Percentiles rank a stretch among this genome's conserved stretches.
Evolutionary conservation across 2,797 vertebrate species (phyloP).

Genomic region (Acipenser transmontanus): DNA sequence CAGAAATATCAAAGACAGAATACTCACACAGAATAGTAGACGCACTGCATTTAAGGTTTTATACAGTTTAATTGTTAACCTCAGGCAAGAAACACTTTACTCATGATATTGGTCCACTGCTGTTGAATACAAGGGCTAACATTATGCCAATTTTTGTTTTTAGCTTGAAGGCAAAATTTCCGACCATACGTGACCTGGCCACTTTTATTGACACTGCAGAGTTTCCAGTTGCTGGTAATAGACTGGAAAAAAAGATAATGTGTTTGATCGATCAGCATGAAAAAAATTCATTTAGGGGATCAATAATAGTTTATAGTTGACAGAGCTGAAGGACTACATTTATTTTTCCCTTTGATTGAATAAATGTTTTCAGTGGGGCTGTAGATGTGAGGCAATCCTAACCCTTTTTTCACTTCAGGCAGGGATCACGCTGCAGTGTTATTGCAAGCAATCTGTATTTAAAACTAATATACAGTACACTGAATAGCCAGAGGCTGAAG

Average conservation of each 20-base stretch:
- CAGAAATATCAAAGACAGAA: conserved; percentile 5
- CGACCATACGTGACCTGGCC: conserved; percentile 67
- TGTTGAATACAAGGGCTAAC: conserved; percentile 65
- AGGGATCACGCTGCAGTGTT: conserved; percentile 57
- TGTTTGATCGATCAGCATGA: conserved; percentile 98
- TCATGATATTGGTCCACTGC: conserved; percentile 63
- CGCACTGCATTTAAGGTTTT: conserved; percentile 40
- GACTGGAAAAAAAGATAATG: conserved; percentile 95
- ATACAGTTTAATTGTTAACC: conserved; percentile 47
- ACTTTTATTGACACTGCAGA: conserved; percentile 79
- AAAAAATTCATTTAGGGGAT: conserved; percentile 98
- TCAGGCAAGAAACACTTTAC: conserved; percentile 49
- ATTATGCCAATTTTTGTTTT: conserved; percentile 55
- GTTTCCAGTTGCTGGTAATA: conserved; percentile 91
- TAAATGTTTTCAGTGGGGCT: conserved; percentile 73
- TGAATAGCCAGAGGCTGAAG: conserved; percentile 72
- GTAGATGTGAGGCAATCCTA: conserved; percentile 58
- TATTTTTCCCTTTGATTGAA: conserved; percentile 90
- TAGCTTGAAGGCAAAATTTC: conserved; percentile 52
- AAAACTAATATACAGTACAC: conserved; percentile 73
- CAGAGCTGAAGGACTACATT: conserved; percentile 86
- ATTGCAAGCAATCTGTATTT: conserved; percentile 85
- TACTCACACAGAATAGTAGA: background rate
- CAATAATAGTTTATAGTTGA: conserved; percentile 99
- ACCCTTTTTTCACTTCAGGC: conserved; percentile 60